A percentile compares a stretch with the other conserved stretches of the same genome.
These are phyloP conservation scores for Lepeophtheirus salmonis DNA, from an alignment of 1,140 invertebrate species.

Conservation along the genomic window DNA sequence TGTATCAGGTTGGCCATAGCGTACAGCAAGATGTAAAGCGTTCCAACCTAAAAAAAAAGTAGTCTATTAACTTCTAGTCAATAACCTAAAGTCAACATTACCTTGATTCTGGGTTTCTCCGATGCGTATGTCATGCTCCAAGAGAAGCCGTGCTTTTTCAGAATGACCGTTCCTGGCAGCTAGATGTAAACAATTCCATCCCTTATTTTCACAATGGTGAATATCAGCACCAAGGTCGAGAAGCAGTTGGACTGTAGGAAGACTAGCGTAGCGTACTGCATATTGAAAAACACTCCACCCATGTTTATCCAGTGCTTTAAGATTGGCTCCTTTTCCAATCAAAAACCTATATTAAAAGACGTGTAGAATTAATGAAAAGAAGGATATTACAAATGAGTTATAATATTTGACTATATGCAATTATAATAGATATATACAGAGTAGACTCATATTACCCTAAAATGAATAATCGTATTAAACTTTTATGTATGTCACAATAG, in stretches of 20 bases:
- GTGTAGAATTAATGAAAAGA: too few species aligned
- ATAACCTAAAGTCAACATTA: too few species aligned
- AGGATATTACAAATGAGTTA: too few species aligned
- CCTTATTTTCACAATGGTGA: constrained; percentile 9
- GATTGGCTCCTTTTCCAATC: constrained; percentile 10
- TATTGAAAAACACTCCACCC: constrained; percentile 16
- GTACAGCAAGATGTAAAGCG: constrained; percentile 12
- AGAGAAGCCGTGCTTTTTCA: constrained; percentile 11
- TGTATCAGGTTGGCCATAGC: constrained; percentile 17
- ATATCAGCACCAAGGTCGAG: constrained; percentile 8
- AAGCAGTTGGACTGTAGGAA: background rate
- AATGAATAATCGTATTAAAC: too few species aligned
- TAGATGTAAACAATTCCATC: constrained; percentile 12
- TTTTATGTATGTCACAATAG: too few species aligned
- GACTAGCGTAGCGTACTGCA: constrained; percentile 10
- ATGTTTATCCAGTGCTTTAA: constrained; percentile 12
- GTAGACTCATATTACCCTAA: too few species aligned
- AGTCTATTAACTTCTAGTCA: background rate
- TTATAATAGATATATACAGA: too few species aligned
- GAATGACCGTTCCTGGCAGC: constrained; percentile 17
- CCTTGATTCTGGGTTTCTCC: constrained; percentile 6
- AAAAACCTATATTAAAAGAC: constrained; percentile 2
- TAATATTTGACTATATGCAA: too few species aligned
- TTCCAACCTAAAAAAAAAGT: constrained; percentile 7
- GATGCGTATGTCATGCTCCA: constrained; percentile 2